These are phyloP conservation scores for Belonocnema kinseyi DNA, from an alignment of 1,140 invertebrate species.

Conservation along the genomic window DNA sequence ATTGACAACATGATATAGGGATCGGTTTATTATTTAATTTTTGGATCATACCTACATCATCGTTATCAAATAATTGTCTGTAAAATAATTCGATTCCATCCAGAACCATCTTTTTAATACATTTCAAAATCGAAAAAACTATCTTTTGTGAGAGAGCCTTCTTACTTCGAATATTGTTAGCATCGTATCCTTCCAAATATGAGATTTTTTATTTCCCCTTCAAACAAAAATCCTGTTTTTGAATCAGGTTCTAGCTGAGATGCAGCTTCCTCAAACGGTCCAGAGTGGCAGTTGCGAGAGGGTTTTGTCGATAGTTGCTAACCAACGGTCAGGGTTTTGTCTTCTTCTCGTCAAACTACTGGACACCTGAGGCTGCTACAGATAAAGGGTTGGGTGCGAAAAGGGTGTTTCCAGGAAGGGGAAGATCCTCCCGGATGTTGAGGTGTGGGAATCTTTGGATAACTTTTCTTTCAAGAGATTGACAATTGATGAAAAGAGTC, in stretches of 20 bases:
- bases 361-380: conserved; percentile 55
- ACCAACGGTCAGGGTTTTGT: conserved; percentile 57
- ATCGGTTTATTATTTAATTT: no score
- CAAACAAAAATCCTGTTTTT: conserved; percentile 71
- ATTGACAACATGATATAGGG: no score
- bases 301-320: conserved; percentile 49
- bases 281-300: conserved; percentile 62
- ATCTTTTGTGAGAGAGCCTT: no score
- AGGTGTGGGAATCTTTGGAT: conserved; percentile 11
- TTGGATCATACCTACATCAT: no score
- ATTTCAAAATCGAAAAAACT: no score
- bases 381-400: conserved; percentile 40
- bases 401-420: conserved; percentile 44
- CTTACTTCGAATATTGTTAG: no score
- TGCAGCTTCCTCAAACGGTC: conserved; percentile 68
- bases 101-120: no score
- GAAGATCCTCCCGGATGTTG: conserved; percentile 17
- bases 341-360: conserved; percentile 56
- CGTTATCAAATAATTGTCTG: no score
- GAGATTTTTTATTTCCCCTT: conserved; percentile 39
- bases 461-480: no score
- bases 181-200: conserved; percentile 45
- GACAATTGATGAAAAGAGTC: no score
- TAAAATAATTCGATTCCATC: no score
- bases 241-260: conserved; percentile 66